Evolutionary conservation across 2,113 vertebrate genomes (phyloP).

Genomic region (Callionymus lyra): DNA sequence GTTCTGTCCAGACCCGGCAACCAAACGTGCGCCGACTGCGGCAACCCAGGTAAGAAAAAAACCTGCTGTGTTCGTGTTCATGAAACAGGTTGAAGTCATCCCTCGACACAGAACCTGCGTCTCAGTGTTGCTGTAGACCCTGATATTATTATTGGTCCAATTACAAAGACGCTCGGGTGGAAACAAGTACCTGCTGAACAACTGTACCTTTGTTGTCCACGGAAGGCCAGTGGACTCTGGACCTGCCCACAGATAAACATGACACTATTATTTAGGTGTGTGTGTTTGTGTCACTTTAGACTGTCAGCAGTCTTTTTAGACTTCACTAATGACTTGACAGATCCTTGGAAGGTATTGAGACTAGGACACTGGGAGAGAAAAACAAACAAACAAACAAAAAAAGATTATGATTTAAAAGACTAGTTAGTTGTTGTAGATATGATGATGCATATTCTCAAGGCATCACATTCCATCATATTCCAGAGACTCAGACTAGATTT

Average conservation of each 20-base stretch:
- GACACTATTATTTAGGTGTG: slow-evolving; percentile 9
- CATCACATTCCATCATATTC: too few species aligned
- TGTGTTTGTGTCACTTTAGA: neutral
- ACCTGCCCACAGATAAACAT: neutral
- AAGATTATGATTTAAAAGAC: too few species aligned
- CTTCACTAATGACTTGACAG: too few species aligned
- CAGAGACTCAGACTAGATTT: too few species aligned
- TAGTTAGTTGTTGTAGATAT: too few species aligned
- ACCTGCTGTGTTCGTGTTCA: too few species aligned
- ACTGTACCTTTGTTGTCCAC: neutral
- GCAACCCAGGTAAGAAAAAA: slow-evolving; percentile 51
- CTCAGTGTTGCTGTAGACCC: neutral
- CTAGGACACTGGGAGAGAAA: too few species aligned
- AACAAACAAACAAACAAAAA: too few species aligned
- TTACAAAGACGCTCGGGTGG: slow-evolving; percentile 2
- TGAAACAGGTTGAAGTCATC: neutral
- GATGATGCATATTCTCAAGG: too few species aligned
- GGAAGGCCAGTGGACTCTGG: slow-evolving; percentile 10
- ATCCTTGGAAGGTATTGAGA: too few species aligned
- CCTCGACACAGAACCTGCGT: too few species aligned
- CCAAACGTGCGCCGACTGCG: slow-evolving; percentile 60
- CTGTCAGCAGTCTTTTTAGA: too few species aligned
- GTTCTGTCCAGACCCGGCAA: slow-evolving; percentile 49
- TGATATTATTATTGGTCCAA: neutral
- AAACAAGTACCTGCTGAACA: slow-evolving; percentile 2